Evolutionary conservation across 2,113 vertebrate genomes (phyloP).

Genomic region (Atractosteus spatula): DNA sequence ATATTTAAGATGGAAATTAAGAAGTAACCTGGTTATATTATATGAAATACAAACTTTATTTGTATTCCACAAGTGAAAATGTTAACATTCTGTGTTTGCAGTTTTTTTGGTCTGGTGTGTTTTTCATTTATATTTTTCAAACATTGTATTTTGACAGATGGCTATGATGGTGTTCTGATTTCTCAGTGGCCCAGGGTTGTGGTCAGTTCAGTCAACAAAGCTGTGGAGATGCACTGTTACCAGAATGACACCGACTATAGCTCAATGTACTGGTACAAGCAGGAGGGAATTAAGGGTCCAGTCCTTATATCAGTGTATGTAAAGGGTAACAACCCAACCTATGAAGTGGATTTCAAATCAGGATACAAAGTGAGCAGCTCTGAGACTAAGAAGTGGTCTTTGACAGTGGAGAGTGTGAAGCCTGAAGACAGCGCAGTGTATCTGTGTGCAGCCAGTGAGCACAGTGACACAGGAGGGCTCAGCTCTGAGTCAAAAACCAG

Average conservation of each 20-base stretch:
- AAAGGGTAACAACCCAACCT: not conserved
- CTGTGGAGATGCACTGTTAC: conserved; percentile 30
- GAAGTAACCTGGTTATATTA: too few relatives aligned
- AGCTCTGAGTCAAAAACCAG: conserved; percentile 14
- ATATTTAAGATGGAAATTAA: too few relatives aligned
- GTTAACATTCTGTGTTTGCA: too few relatives aligned
- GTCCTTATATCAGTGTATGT: conserved; percentile 16
- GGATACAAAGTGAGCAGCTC: conserved; percentile 18
- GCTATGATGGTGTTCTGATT: conserved; percentile 26
- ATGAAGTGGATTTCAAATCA: conserved; percentile 21
- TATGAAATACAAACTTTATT: too few relatives aligned
- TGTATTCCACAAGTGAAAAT: too few relatives aligned
- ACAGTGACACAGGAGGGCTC: conserved; percentile 16
- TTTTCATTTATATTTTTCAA: too few relatives aligned
- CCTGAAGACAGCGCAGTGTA: conserved; percentile 24
- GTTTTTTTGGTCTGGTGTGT: too few relatives aligned
- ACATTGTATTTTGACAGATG: not conserved
- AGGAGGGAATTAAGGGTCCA: conserved; percentile 12
- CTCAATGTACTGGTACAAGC: conserved; percentile 37
- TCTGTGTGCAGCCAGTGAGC: conserved; percentile 35
- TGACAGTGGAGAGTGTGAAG: conserved; percentile 21
- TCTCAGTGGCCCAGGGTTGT: conserved; percentile 32
- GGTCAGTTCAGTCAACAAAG: not conserved
- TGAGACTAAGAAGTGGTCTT: conserved; percentile 27
- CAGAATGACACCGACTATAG: conserved; percentile 35